Percentiles rank a stretch among this genome's conserved stretches.
phyloP scores from a whole-genome alignment of 2,888 invertebrate genomes.

The Cantharis nigra region DNA sequence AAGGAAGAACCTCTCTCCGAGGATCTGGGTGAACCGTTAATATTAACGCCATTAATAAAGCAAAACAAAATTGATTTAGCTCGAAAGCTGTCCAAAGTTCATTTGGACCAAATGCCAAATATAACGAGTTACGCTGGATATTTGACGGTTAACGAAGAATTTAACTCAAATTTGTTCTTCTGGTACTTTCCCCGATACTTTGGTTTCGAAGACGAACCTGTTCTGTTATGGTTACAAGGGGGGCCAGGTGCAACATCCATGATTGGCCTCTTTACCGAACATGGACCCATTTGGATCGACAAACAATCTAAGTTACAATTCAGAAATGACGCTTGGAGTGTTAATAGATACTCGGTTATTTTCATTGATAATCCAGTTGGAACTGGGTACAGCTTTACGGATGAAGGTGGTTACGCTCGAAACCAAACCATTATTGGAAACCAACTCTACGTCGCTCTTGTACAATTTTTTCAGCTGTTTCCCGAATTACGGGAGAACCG shows the following conservation, averaged over 20 bases:
- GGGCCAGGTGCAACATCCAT: slow-evolving; percentile 83
- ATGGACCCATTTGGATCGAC: slow-evolving; percentile 74
- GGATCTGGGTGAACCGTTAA: slow-evolving; percentile 65
- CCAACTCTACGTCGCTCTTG: slow-evolving; percentile 75
- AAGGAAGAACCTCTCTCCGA: slow-evolving; percentile 33
- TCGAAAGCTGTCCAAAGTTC: slow-evolving; percentile 57
- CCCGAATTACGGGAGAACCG: slow-evolving; percentile 73
- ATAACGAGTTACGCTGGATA: slow-evolving; percentile 79
- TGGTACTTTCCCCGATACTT: slow-evolving; percentile 86
- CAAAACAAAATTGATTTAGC: slow-evolving; percentile 72
- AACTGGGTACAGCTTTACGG: slow-evolving; percentile 90
- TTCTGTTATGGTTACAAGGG: slow-evolving; percentile 84
- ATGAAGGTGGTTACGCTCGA: slow-evolving; percentile 75
- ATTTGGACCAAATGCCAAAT: slow-evolving; percentile 62
- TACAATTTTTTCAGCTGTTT: slow-evolving; percentile 85
- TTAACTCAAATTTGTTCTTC: slow-evolving; percentile 84
- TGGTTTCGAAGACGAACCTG: slow-evolving; percentile 63
- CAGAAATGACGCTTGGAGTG: slow-evolving; percentile 79
- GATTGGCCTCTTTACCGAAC: slow-evolving; percentile 81
- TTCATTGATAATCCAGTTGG: slow-evolving; percentile 95
- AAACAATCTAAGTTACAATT: slow-evolving; percentile 53
- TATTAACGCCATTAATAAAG: slow-evolving; percentile 76
- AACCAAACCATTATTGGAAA: slow-evolving; percentile 81
- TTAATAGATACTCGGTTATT: slow-evolving; percentile 72
- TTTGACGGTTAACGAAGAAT: slow-evolving; percentile 78